phyloP scores from a whole-genome alignment of 2,797 vertebrate genomes.

The Poecilia velifera region DNA sequence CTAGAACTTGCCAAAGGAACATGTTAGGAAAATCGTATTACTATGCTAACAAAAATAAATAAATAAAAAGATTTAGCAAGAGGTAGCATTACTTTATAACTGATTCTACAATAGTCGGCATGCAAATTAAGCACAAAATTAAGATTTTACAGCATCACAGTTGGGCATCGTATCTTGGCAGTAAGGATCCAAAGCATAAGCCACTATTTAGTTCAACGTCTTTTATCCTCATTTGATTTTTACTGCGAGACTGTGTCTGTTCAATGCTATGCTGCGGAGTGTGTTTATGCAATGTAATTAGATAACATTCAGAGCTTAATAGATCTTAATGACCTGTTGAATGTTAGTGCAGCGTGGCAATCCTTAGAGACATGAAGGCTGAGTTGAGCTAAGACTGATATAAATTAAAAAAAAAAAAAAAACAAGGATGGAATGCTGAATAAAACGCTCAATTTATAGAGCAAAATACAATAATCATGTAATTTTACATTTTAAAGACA shows the following conservation, averaged over 20 bases:
- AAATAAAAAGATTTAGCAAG: background rate
- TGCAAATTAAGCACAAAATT: background rate
- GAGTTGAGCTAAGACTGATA: constrained; percentile 50
- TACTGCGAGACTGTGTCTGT: constrained; percentile 26
- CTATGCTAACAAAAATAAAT: no score
- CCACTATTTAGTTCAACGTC: constrained; percentile 18
- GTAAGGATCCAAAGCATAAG: constrained; percentile 17
- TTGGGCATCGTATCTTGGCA: constrained; percentile 21
- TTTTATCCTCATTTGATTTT: constrained; percentile 21
- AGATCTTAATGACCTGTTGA: constrained; percentile 78
- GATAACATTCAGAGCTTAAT: constrained; percentile 67
- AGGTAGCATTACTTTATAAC: background rate
- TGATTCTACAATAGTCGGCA: background rate
- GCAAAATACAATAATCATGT: background rate
- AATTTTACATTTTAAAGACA: background rate
- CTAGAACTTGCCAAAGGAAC: background rate
- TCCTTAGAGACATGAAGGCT: constrained; percentile 44
- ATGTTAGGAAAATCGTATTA: background rate
- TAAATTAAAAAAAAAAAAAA: background rate
- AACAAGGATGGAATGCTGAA: constrained; percentile 24
- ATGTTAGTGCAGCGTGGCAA: constrained; percentile 47
- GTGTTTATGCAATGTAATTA: constrained; percentile 72
- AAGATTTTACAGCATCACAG: background rate
- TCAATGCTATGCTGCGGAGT: constrained; percentile 53
- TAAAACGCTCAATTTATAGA: no score